These are phyloP conservation scores for Lypha dubia DNA, from an alignment of 2,888 invertebrate genomes.

Conservation along the genomic window DNA sequence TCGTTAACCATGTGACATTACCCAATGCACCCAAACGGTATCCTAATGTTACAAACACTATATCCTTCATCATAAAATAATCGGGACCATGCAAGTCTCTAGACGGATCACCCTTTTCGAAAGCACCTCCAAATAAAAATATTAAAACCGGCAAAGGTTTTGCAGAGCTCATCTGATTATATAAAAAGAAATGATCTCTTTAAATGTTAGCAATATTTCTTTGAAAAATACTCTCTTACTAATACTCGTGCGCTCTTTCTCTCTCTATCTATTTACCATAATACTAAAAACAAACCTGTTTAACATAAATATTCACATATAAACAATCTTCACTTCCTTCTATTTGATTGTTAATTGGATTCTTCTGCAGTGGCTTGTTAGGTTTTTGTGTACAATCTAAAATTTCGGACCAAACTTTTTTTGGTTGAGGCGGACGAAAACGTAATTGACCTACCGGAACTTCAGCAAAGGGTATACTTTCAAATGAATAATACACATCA, in stretches of 20 bases:
- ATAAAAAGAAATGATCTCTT: conserved; percentile 11
- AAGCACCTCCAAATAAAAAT: conserved; percentile 84
- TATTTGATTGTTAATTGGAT: conserved; percentile 77
- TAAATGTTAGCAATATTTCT: neutral
- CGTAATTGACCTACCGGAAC: conserved; percentile 79
- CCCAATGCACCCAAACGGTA: conserved; percentile 84
- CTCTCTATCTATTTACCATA: too few species aligned
- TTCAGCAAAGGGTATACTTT: conserved; percentile 81
- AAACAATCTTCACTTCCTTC: conserved; percentile 85
- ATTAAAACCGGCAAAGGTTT: conserved; percentile 82
- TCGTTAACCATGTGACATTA: conserved; percentile 19
- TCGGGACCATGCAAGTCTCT: conserved; percentile 82
- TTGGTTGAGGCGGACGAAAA: conserved; percentile 82
- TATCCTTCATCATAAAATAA: conserved; percentile 83
- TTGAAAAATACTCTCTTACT: neutral
- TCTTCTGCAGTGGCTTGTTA: conserved; percentile 79
- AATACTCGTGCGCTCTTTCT: neutral
- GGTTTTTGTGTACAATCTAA: conserved; percentile 81
- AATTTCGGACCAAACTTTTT: conserved; percentile 82
- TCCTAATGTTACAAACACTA: conserved; percentile 83
- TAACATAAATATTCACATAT: conserved; percentile 83
- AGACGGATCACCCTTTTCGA: conserved; percentile 82
- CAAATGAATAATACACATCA: conserved; percentile 78
- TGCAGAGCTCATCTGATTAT: conserved; percentile 72
- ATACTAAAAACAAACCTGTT: conserved; percentile 74